phyloP scores from a whole-genome alignment of 2,888 invertebrate species.

The Diplolepis rosae region DNA sequence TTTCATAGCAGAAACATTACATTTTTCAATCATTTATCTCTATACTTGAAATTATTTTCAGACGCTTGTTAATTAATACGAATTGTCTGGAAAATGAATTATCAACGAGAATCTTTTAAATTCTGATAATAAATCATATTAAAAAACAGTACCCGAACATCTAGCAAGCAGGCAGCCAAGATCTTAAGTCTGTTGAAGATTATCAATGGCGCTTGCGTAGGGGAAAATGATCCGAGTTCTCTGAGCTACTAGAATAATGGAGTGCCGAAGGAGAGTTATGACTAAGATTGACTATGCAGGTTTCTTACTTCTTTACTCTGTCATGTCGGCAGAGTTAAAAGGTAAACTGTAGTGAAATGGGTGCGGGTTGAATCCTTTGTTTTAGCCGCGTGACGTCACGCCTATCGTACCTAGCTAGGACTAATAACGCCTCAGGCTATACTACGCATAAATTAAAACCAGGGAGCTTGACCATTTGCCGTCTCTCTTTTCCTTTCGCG shows the following conservation, averaged over 20 bases:
- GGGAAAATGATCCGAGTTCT: conserved; percentile 1
- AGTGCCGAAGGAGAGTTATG: conserved; percentile 34
- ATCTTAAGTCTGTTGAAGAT: background rate
- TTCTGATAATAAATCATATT: background rate
- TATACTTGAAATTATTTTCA: too few species aligned
- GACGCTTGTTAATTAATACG: background rate
- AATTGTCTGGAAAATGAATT: background rate
- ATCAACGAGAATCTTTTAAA: background rate
- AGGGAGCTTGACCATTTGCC: conserved; percentile 48
- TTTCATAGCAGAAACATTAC: too few species aligned
- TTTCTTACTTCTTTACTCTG: conserved; percentile 43
- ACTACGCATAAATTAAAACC: conserved; percentile 71
- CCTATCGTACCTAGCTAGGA: conserved; percentile 62
- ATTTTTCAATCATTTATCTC: too few species aligned
- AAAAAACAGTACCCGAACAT: background rate
- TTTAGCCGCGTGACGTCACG: conserved; percentile 71
- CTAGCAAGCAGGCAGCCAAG: background rate
- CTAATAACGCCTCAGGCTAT: conserved; percentile 68
- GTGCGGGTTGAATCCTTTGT: conserved; percentile 67
- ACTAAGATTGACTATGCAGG: conserved; percentile 34
- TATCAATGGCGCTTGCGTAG: conserved; percentile 5
- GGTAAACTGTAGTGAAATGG: conserved; percentile 57
- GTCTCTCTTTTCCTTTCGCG: background rate
- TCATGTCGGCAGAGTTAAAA: conserved; percentile 66
- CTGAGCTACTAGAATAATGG: conserved; percentile 4